phyloP scores from a whole-genome alignment of 2,797 vertebrate genomes.

The Amphiprion clarkii region DNA sequence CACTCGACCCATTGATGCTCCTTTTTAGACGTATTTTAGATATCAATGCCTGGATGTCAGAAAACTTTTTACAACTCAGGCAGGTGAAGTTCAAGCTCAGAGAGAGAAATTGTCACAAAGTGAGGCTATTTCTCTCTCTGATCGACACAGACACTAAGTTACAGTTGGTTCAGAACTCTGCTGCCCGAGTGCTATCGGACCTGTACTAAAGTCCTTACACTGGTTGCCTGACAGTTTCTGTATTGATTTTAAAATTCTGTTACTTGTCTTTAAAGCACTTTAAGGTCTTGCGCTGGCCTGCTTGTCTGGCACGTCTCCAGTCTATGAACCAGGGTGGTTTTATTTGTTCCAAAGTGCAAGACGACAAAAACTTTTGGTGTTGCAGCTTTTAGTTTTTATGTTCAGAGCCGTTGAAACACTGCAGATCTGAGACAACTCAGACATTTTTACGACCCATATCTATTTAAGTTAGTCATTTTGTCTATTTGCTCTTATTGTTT shows the following conservation, averaged over 20 bases:
- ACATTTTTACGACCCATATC: no score
- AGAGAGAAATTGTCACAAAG: not conserved
- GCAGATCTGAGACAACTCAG: not conserved
- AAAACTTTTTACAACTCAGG: slow-evolving; percentile 24
- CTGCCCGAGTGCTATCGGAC: slow-evolving; percentile 11
- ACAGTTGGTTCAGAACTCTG: slow-evolving; percentile 17
- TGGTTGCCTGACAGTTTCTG: slow-evolving; percentile 37
- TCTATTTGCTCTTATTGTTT: no score
- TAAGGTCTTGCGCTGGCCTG: slow-evolving; percentile 25
- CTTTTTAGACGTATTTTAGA: slow-evolving; percentile 22
- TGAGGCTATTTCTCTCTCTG: not conserved
- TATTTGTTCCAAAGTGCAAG: slow-evolving; percentile 18
- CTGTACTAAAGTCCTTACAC: slow-evolving; percentile 3
- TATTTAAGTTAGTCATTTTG: no score
- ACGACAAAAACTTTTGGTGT: not conserved
- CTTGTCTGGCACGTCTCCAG: slow-evolving; percentile 12
- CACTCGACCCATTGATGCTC: slow-evolving; percentile 1
- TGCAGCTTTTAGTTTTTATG: slow-evolving; percentile 12
- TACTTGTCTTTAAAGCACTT: slow-evolving; percentile 35
- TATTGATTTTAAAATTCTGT: slow-evolving; percentile 39
- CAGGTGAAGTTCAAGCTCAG: not conserved
- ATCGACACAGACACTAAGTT: slow-evolving; percentile 11
- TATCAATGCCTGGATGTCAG: slow-evolving; percentile 9
- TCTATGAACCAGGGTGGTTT: slow-evolving; percentile 17
- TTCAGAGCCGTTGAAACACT: not conserved